Evolutionary conservation across 2,888 invertebrate genomes (phyloP).

Genomic region (Platycheirus albimanus): DNA sequence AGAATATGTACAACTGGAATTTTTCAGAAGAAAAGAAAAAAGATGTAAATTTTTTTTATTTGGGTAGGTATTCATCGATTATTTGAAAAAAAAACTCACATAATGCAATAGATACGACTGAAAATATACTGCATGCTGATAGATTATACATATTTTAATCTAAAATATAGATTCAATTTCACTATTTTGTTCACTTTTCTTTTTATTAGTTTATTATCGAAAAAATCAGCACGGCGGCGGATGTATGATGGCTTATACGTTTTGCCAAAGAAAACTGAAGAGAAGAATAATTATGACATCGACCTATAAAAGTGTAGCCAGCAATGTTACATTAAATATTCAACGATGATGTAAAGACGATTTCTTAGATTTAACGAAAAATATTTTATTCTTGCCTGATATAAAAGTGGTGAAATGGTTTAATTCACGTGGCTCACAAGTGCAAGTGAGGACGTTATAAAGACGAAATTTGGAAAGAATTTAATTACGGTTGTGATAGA

Average conservation of each 20-base stretch:
- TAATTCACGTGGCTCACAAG: constrained; percentile 49
- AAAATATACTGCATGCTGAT: constrained; percentile 45
- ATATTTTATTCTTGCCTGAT: constrained; percentile 1
- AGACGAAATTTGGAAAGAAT: not conserved
- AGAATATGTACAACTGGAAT: constrained; percentile 75
- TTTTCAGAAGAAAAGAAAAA: constrained; percentile 35
- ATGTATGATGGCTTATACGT: constrained; percentile 6
- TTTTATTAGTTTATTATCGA: not conserved
- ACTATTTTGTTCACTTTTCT: not conserved
- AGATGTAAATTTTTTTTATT: constrained; percentile 13
- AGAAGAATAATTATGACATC: constrained; percentile 46
- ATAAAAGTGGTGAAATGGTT: constrained; percentile 26
- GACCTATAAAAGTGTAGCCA: constrained; percentile 47
- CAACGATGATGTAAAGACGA: constrained; percentile 41
- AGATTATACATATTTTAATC: constrained; percentile 39
- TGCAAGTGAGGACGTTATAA: constrained; percentile 10
- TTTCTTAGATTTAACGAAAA: constrained; percentile 51
- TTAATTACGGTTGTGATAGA: not conserved
- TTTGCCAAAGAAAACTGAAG: constrained; percentile 5
- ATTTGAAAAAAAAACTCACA: constrained; percentile 59
- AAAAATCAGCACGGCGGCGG: not conserved
- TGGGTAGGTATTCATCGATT: constrained; percentile 58
- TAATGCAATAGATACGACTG: constrained; percentile 47
- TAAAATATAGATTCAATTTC: too few species aligned
- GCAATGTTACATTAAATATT: constrained; percentile 42